phyloP scores from a whole-genome alignment of 2,888 invertebrate species.

The Lamproptera curius region DNA sequence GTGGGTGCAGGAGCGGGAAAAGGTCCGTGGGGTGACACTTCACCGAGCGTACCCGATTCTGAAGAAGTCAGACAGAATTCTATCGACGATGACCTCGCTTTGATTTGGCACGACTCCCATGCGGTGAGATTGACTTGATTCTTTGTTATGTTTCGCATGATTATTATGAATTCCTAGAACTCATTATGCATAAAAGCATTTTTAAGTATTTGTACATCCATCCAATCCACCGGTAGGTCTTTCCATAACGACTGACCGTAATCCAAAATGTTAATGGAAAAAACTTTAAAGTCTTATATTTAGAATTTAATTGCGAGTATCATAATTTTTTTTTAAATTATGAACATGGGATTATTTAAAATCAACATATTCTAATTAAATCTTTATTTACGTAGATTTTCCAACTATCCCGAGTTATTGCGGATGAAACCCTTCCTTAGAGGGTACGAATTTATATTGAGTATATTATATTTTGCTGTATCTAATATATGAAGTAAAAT shows the following conservation, averaged over 20 bases:
- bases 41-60: conserved; percentile 39
- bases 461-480: conserved; percentile 7
- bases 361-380: not conserved
- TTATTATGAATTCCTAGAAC: no score
- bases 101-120: conserved; percentile 81
- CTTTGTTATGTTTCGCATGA: no score
- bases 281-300: no score
- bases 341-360: no score
- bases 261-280: no score
- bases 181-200: no score
- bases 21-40: conserved; percentile 43
- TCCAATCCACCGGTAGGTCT: no score
- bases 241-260: no score
- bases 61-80: conserved; percentile 80
- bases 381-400: conserved; percentile 42
- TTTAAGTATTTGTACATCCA: no score
- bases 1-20: conserved; percentile 12
- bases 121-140: conserved; percentile 67
- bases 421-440: conserved; percentile 27
- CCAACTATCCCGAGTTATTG: conserved; percentile 42
- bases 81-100: conserved; percentile 75
- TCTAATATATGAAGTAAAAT: conserved; percentile 5
- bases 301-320: no score
- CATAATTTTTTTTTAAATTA: no score
- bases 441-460: conserved; percentile 33